These are phyloP conservation scores for Dolichallabes microphthalmus DNA, from an alignment of 2,113 vertebrate species.

Conservation along the genomic window DNA sequence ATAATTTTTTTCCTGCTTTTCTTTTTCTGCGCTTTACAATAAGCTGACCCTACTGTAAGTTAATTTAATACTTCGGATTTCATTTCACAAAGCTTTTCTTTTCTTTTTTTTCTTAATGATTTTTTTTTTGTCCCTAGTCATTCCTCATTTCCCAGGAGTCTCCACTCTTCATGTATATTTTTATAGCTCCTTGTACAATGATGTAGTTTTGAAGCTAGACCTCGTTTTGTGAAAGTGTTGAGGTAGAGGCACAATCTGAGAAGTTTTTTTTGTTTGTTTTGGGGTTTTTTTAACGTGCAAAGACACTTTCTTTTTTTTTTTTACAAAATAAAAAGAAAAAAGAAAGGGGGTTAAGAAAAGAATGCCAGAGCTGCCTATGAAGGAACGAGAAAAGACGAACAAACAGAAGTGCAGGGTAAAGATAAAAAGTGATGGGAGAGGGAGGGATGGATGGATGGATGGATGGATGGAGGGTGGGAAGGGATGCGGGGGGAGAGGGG, in stretches of 20 bases:
- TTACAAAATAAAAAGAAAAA: conserved; percentile 46
- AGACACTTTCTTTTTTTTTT: conserved; percentile 55
- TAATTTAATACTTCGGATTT: conserved; percentile 72
- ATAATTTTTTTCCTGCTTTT: conserved; percentile 57
- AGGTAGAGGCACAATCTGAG: conserved; percentile 75
- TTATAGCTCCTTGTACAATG: conserved; percentile 78
- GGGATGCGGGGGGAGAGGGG: conserved; percentile 36
- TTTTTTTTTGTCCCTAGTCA: conserved; percentile 45
- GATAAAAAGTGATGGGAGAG: conserved; percentile 27
- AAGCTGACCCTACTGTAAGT: conserved; percentile 66
- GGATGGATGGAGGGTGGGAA: too few relatives aligned
- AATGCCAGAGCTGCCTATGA: conserved; percentile 58
- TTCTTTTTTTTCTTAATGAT: conserved; percentile 46
- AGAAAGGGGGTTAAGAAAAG: conserved; percentile 37
- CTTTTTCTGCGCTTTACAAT: conserved; percentile 58
- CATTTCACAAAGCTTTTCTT: conserved; percentile 59
- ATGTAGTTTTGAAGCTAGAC: conserved; percentile 80
- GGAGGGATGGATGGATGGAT: conserved; percentile 39
- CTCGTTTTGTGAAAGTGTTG: conserved; percentile 79
- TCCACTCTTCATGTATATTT: conserved; percentile 73
- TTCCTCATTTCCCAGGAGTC: conserved; percentile 46
- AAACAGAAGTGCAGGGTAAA: conserved; percentile 64
- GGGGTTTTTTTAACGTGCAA: conserved; percentile 45
- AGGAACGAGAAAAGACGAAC: conserved; percentile 59
- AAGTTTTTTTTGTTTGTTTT: conserved; percentile 55